Evolutionary conservation across 2,797 vertebrate genomes (phyloP).

Genomic region (Notoglanidium macrostoma): DNA sequence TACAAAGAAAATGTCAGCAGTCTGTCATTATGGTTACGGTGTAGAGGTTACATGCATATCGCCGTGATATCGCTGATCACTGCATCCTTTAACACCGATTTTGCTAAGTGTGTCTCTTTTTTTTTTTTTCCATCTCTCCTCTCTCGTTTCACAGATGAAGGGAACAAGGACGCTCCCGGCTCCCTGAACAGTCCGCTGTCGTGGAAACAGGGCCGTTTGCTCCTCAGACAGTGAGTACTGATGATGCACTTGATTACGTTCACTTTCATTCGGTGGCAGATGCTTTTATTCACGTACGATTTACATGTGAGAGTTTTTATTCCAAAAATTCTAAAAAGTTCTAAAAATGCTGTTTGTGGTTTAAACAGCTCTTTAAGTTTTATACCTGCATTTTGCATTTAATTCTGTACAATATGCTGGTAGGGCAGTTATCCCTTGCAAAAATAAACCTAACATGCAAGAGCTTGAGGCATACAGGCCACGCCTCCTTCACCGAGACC

Average conservation of each 20-base stretch:
- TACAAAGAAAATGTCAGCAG: neutral
- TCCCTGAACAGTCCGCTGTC: conserved; percentile 94
- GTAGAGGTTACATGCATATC: neutral
- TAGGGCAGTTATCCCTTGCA: neutral
- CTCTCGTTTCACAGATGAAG: conserved; percentile 82
- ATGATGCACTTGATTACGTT: neutral
- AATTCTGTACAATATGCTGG: neutral
- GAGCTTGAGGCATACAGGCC: neutral
- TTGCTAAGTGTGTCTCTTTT: neutral
- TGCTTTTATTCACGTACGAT: neutral
- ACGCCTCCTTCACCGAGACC: neutral
- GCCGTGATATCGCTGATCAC: neutral
- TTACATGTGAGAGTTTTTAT: neutral
- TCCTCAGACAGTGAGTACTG: conserved; percentile 93
- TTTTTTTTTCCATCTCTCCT: conserved; percentile 48
- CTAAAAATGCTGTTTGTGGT: neutral
- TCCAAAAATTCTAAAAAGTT: neutral
- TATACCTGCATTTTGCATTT: neutral
- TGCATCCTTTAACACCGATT: neutral
- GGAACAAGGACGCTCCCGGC: conserved; percentile 87
- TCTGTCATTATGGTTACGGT: neutral
- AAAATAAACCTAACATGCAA: neutral
- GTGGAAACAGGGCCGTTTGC: conserved; percentile 96
- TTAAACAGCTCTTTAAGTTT: neutral
- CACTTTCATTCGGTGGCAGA: neutral